A percentile compares a stretch with the other conserved stretches of the same genome.
These are phyloP conservation scores for Lepus europaeus DNA, from an alignment of 2,113 vertebrate species.

Conservation along the genomic window DNA sequence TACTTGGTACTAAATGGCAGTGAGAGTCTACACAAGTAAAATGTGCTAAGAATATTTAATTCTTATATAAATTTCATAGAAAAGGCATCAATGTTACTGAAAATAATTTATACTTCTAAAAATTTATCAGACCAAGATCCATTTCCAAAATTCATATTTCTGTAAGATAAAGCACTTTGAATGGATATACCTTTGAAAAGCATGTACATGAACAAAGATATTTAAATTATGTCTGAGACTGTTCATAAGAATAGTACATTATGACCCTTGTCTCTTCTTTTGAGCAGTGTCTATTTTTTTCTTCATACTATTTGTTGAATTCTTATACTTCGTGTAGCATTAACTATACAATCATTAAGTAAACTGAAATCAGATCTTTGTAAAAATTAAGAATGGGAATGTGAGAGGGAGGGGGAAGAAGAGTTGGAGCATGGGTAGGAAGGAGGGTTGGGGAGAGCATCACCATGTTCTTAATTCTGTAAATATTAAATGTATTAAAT, in stretches of 20 bases:
- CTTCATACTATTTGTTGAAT: no score
- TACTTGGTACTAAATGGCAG: slow-evolving; percentile 1
- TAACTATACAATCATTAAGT: no score
- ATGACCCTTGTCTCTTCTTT: not conserved
- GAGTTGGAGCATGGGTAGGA: no score
- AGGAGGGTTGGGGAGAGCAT: no score
- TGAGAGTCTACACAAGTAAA: slow-evolving; percentile 36
- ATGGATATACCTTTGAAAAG: slow-evolving; percentile 31
- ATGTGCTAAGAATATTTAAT: slow-evolving; percentile 44
- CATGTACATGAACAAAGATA: not conserved
- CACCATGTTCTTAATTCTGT: no score
- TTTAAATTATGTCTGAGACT: slow-evolving; percentile 42
- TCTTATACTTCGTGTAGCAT: no score
- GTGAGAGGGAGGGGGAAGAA: no score
- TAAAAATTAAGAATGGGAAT: no score
- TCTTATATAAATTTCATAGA: slow-evolving; percentile 14
- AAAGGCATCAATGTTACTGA: not conserved
- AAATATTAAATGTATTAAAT: no score
- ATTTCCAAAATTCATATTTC: slow-evolving; percentile 37
- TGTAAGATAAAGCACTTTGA: slow-evolving; percentile 33
- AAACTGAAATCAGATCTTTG: no score
- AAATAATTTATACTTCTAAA: slow-evolving; percentile 43
- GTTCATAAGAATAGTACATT: slow-evolving; percentile 11
- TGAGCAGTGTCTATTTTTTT: no score
- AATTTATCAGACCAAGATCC: not conserved